A percentile compares a stretch with the other conserved stretches of the same genome.
These are phyloP conservation scores for Octonoba sinensis DNA, from an alignment of 2,888 invertebrate species.

Conservation along the genomic window DNA sequence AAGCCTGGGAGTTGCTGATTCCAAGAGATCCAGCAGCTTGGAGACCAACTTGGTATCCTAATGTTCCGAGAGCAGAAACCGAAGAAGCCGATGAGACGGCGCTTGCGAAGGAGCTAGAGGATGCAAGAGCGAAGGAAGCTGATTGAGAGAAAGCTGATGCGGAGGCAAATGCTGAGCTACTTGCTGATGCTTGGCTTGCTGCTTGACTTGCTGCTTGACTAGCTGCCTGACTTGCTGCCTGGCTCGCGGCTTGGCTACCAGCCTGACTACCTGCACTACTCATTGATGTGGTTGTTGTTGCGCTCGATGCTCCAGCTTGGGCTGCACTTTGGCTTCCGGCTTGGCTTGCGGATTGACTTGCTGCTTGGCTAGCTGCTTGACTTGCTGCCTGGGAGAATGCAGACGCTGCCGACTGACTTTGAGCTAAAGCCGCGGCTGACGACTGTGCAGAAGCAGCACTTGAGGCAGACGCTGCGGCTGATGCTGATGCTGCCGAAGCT, in stretches of 20 bases:
- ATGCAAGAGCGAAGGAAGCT: constrained; percentile 1
- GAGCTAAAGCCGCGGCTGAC: constrained; percentile 8
- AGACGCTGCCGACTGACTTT: background rate
- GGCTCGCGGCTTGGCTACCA: background rate
- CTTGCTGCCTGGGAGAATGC: background rate
- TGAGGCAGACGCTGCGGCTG: background rate
- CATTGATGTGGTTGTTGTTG: background rate
- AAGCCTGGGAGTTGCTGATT: background rate
- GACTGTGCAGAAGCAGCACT: background rate
- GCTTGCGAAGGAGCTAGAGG: constrained; percentile 16
- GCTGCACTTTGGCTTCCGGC: background rate
- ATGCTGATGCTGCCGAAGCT: background rate
- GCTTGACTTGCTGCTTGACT: background rate
- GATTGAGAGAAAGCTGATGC: constrained; percentile 13
- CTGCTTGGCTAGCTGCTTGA: constrained; percentile 5
- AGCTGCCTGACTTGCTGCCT: background rate
- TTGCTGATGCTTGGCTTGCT: background rate
- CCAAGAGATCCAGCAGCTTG: background rate
- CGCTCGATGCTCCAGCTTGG: constrained; percentile 1
- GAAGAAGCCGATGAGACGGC: constrained; percentile 25
- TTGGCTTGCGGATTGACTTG: background rate
- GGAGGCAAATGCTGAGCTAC: background rate
- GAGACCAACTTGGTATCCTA: constrained; percentile 10
- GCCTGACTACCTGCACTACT: background rate
- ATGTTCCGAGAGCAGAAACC: background rate